Conservation (phyloP, 2,113 vertebrate species). For the Leptosomus discolor region DNA sequence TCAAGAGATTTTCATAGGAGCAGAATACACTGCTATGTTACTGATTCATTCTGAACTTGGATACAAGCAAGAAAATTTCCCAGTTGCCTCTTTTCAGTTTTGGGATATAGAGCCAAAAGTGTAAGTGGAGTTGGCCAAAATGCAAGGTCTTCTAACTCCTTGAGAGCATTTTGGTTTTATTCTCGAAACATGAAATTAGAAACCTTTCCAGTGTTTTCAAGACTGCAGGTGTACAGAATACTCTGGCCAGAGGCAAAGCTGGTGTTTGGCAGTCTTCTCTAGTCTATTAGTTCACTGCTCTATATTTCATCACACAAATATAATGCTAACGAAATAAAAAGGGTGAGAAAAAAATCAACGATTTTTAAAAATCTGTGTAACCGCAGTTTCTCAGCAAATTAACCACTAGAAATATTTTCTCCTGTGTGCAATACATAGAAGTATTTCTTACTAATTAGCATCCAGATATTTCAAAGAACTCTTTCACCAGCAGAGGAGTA, state of each 20-base stretch:
- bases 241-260: constrained; percentile 53
- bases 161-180: constrained; percentile 57
- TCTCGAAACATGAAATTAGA: constrained; percentile 59
- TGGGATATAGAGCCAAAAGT: constrained; percentile 55
- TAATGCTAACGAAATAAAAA: constrained; percentile 11
- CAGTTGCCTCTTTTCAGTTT: constrained; percentile 64
- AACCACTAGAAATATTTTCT: not conserved
- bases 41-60: constrained; percentile 62
- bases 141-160: constrained; percentile 41
- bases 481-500: not conserved
- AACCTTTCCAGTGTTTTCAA: constrained; percentile 58
- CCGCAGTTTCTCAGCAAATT: not conserved
- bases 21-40: constrained; percentile 54
- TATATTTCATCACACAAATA: not conserved
- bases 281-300: not conserved
- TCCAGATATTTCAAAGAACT: not conserved
- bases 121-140: constrained; percentile 54
- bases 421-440: not conserved
- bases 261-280: constrained; percentile 37
- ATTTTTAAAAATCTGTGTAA: not conserved
- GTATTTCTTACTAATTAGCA: not conserved
- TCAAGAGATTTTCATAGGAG: constrained; percentile 52
- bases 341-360: not conserved
- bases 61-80: constrained; percentile 54
- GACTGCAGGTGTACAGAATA: constrained; percentile 67